Percentiles rank a stretch among this genome's conserved stretches.
phyloP scores from a whole-genome alignment of 2,797 vertebrate genomes.

The Cuculus canorus region DNA sequence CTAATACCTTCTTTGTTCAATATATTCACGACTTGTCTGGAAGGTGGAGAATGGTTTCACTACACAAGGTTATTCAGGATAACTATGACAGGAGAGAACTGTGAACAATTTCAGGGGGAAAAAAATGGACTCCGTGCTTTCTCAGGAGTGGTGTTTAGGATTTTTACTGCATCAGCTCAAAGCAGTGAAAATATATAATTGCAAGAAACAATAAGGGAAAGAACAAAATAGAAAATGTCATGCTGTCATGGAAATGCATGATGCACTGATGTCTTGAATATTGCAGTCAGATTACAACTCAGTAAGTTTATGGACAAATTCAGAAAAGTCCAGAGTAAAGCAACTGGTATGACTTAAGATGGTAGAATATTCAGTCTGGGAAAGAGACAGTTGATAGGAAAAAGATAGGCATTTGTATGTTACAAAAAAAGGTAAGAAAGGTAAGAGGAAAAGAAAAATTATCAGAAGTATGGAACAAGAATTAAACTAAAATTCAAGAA shows the following conservation, averaged over 20 bases:
- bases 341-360: background rate
- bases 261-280: background rate
- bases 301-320: background rate
- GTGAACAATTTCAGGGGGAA: background rate
- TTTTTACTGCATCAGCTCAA: background rate
- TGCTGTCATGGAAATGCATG: background rate
- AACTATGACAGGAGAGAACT: background rate
- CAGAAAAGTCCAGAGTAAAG: background rate
- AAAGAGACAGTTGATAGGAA: background rate
- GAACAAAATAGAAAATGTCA: background rate
- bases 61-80: background rate
- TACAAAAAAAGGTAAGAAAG: background rate
- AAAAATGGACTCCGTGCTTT: background rate
- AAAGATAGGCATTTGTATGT: background rate
- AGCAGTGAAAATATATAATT: background rate
- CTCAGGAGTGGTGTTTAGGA: background rate
- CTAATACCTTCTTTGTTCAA: background rate
- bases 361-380: background rate
- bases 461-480: background rate
- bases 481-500: background rate
- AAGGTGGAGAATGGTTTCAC: background rate
- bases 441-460: background rate
- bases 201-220: background rate
- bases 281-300: background rate
- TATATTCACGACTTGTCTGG: background rate